phyloP scores from a whole-genome alignment of 2,797 vertebrate genomes.

The Siniperca scherzeri region DNA sequence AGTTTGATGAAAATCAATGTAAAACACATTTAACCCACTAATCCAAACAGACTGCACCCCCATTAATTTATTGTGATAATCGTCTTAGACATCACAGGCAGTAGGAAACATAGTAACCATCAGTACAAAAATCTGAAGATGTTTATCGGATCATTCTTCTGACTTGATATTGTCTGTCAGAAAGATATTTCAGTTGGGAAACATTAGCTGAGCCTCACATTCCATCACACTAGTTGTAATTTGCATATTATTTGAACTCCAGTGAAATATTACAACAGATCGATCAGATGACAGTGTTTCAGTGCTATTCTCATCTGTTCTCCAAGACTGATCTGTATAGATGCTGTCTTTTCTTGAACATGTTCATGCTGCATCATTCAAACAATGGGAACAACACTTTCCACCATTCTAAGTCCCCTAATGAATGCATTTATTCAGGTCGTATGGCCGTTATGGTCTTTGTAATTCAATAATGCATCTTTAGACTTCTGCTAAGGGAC shows the following conservation, averaged over 20 bases:
- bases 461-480: conserved; percentile 71
- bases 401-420: conserved; percentile 29
- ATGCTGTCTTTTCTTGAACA: conserved; percentile 19
- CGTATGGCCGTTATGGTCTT: conserved; percentile 49
- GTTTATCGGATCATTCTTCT: not conserved
- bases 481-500: conserved; percentile 43
- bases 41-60: conserved; percentile 3
- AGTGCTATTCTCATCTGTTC: conserved; percentile 19
- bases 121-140: not conserved
- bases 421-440: conserved; percentile 62
- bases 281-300: conserved; percentile 9
- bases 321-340: conserved; percentile 29
- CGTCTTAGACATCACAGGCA: too few species aligned
- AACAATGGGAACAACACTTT: conserved; percentile 21
- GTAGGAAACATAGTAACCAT: not conserved
- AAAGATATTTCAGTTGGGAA: not conserved
- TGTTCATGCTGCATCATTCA: conserved; percentile 24
- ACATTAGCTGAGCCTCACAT: conserved; percentile 1
- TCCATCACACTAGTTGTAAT: not conserved
- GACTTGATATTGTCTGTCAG: not conserved
- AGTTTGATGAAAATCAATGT: not conserved
- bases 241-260: conserved; percentile 12
- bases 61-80: not conserved
- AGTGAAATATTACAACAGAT: conserved; percentile 8
- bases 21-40: not conserved